A percentile compares a stretch with the other conserved stretches of the same genome.
Conservation (phyloP, 2,113 vertebrate genomes). For the Spermophilus dauricus region DNA sequence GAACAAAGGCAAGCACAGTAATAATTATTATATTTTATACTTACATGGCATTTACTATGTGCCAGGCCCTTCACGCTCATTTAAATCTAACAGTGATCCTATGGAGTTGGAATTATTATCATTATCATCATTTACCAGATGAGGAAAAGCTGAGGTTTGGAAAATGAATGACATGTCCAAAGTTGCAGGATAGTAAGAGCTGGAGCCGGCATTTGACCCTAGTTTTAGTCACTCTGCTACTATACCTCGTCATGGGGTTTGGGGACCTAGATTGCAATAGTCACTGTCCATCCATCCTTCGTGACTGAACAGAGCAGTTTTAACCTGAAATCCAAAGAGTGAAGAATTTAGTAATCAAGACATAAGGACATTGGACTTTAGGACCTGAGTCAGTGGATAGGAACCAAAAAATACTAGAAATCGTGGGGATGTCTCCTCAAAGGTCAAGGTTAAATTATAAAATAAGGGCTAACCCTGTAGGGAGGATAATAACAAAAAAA, state of each 20-base stretch:
- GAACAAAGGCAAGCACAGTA: conserved; percentile 66
- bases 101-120: conserved; percentile 36
- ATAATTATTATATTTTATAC: conserved; percentile 58
- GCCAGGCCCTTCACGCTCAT: conserved; percentile 22
- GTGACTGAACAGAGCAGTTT: neutral
- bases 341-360: neutral
- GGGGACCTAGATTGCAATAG: neutral
- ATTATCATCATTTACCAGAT: conserved; percentile 59
- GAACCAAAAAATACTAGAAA: neutral
- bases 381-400: neutral
- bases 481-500: neutral
- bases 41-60: conserved; percentile 43
- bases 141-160: neutral
- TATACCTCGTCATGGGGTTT: neutral
- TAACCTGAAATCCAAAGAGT: neutral
- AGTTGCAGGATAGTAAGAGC: neutral
- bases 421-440: neutral
- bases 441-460: neutral
- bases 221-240: neutral
- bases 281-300: neutral
- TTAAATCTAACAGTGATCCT: conserved; percentile 56
- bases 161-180: neutral
- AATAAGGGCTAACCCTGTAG: neutral
- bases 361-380: neutral
- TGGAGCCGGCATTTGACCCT: neutral